Base-by-base conservation (phyloP, 2,797 vertebrate species). In the Chelon labrosus region DNA sequence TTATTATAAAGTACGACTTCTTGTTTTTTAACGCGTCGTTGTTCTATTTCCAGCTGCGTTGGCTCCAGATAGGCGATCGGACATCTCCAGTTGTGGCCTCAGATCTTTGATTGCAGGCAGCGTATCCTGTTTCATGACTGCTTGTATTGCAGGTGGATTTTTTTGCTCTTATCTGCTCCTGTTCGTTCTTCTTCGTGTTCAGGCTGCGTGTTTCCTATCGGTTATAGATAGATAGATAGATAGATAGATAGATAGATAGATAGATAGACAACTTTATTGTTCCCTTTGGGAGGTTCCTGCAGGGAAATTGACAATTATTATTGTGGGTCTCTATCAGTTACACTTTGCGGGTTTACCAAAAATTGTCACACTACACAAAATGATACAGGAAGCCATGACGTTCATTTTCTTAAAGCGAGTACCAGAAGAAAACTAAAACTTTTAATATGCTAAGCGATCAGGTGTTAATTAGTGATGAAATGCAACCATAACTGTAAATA, bases 71-170 rank as follows among this genome's bases (percentile, higher is more conserved):
- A 94, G 94, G 78, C 94, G 81, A 65, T 69, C 17, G 1, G 96
- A 98, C 65, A 94, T 98, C n/a, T 86, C 92, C 1, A 69, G 80
- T 0, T 92, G 93, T 64, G 95, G 94, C 38, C 1, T 96, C 55
- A 93, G 96, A 82, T 87, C 96, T 2, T 89, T 97, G 89, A 93
- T 96, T 8, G 92, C 96, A 0, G 96, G 96, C 55, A 96, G 93
- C 0, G 70, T 88, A 0, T 89, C 96, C 44, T 95, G 95, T 70
- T 97, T 97, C 84, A 95, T 97, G 95, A 97, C 96, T 0, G 96
- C 96, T 39, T 97, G 96, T 49, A 83, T 97, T 0, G 95, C 96
- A 94, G 96, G 96, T 97, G 41, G 41, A 35, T 35, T 35, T 35
- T 0, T 37, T 19, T 25, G 10, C 22, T 73, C 17, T 17, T 64